These are phyloP conservation scores for Callopanchax toddi DNA, from an alignment of 2,113 vertebrate species.

Conservation along the genomic window DNA sequence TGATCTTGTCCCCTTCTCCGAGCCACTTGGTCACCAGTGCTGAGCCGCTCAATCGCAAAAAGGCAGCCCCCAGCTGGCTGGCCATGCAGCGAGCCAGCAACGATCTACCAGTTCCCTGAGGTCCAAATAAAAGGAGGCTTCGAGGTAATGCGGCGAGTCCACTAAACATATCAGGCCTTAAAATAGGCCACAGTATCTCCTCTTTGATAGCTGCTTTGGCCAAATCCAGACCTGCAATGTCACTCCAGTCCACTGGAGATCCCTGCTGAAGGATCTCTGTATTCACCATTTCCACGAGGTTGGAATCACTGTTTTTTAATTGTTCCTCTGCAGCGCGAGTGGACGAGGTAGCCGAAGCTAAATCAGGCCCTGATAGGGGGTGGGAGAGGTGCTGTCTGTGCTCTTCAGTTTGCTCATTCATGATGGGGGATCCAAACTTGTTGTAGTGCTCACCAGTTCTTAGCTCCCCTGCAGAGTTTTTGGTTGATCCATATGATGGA, in stretches of 20 bases:
- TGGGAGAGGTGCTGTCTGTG: constrained; percentile 92
- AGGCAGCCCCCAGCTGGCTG: constrained; percentile 94
- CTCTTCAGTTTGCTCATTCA: constrained; percentile 90
- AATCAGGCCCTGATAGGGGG: constrained; percentile 87
- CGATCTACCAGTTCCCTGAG: constrained; percentile 96
- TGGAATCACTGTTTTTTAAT: constrained; percentile 94
- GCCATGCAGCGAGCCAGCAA: constrained; percentile 95
- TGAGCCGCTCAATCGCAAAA: constrained; percentile 91
- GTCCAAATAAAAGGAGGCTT: constrained; percentile 97
- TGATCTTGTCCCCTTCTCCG: constrained; percentile 93
- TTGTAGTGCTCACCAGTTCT: constrained; percentile 90
- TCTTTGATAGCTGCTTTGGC: constrained; percentile 97
- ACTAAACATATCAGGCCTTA: constrained; percentile 96
- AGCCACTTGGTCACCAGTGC: constrained; percentile 96
- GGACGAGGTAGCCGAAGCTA: constrained; percentile 93
- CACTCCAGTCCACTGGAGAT: constrained; percentile 95
- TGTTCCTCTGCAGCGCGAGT: constrained; percentile 94
- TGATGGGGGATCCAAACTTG: constrained; percentile 91
- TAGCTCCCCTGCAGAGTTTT: constrained; percentile 87
- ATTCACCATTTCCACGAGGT: constrained; percentile 96
- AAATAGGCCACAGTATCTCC: constrained; percentile 97
- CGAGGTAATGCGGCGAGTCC: constrained; percentile 94
- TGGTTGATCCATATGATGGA: constrained; percentile 91
- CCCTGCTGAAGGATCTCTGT: constrained; percentile 95
- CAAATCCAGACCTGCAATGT: constrained; percentile 96